Conservation (phyloP, 2,888 invertebrate species). For the Odiellus spinosus region DNA sequence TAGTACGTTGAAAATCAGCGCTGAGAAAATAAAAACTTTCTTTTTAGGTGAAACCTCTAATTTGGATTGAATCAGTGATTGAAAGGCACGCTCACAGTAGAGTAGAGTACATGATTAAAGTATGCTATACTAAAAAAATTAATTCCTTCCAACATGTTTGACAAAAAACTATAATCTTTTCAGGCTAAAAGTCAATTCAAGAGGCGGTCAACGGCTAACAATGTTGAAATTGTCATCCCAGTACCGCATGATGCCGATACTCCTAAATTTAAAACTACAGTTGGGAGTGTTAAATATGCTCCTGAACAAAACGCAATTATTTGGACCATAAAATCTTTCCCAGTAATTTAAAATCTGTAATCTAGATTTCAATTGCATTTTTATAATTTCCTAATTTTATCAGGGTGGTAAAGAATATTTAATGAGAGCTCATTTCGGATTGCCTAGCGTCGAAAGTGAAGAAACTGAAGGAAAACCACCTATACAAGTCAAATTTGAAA, state of each 20-base stretch:
- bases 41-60: conserved; percentile 63
- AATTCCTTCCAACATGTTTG: background rate
- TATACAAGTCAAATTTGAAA: conserved; percentile 96
- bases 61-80: conserved; percentile 98
- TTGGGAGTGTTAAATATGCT: conserved; percentile 91
- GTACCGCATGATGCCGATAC: conserved; percentile 95
- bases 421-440: conserved; percentile 93
- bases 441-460: conserved; percentile 88
- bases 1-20: background rate
- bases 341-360: conserved; percentile 32
- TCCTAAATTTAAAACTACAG: conserved; percentile 93
- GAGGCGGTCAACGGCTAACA: conserved; percentile 90
- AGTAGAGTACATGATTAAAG: conserved; percentile 96
- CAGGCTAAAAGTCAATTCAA: conserved; percentile 93
- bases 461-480: conserved; percentile 92
- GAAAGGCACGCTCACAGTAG: conserved; percentile 92
- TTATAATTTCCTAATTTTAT: too few relatives aligned
- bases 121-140: conserved; percentile 10
- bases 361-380: background rate
- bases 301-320: conserved; percentile 93
- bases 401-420: conserved; percentile 91
- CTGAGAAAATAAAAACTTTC: background rate
- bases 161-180: conserved; percentile 1
- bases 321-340: conserved; percentile 95
- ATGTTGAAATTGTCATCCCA: conserved; percentile 92